Evolutionary conservation across 2,113 vertebrate genomes (phyloP).

Genomic region (Scolopax mira): DNA sequence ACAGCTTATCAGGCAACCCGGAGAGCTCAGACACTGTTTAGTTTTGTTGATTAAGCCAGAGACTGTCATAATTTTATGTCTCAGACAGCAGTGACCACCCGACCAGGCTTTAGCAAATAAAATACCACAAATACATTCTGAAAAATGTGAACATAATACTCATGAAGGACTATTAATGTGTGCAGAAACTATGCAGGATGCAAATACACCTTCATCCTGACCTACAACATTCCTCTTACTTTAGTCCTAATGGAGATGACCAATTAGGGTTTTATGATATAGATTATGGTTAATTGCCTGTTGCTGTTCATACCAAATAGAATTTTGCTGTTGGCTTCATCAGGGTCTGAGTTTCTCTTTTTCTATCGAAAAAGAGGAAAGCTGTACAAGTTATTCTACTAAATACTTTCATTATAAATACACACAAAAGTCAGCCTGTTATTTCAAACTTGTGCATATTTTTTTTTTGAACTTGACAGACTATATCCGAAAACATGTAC

Average conservation of each 20-base stretch:
- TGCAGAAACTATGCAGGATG: constrained; percentile 57
- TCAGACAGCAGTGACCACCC: constrained; percentile 32
- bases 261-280: constrained; percentile 19
- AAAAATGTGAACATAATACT: constrained; percentile 62
- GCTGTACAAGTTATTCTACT: background rate
- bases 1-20: background rate
- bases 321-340: background rate
- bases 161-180: constrained; percentile 45
- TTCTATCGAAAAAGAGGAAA: background rate
- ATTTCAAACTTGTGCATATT: background rate
- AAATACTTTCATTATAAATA: background rate
- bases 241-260: background rate
- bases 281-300: background rate
- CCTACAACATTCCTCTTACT: constrained; percentile 49
- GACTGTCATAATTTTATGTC: background rate
- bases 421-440: background rate
- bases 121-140: constrained; percentile 54
- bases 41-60: background rate
- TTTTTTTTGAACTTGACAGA: background rate
- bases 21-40: background rate
- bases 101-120: constrained; percentile 46
- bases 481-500: background rate
- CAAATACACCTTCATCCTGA: constrained; percentile 42
- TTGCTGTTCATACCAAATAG: background rate
- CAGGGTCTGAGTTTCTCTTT: background rate